Evolutionary conservation across 1,140 invertebrate genomes (phyloP).

Genomic region (Saxidomus purpurata): DNA sequence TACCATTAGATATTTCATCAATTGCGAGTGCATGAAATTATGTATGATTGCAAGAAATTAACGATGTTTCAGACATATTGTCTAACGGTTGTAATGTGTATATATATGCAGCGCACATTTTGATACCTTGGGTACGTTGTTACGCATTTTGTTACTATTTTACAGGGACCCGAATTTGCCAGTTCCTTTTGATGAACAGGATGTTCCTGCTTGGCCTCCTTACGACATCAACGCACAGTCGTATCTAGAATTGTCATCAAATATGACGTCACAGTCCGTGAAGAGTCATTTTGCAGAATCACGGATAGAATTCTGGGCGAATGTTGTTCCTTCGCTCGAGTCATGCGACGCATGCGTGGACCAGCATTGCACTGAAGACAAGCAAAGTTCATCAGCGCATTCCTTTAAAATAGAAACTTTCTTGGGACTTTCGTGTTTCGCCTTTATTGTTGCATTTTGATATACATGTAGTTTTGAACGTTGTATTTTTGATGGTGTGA

Average conservation of each 20-base stretch:
- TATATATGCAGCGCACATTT: too few relatives aligned
- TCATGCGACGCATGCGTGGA: neutral
- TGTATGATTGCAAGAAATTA: too few relatives aligned
- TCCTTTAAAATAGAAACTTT: neutral
- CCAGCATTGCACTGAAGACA: too few relatives aligned
- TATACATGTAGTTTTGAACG: too few relatives aligned
- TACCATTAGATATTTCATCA: too few relatives aligned
- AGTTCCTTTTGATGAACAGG: neutral
- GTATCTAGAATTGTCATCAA: neutral
- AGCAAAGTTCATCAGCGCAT: neutral
- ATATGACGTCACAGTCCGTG: slow-evolving; percentile 1
- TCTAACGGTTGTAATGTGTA: too few relatives aligned
- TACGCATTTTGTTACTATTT: neutral
- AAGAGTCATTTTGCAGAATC: slow-evolving; percentile 14
- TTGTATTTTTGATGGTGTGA: too few relatives aligned
- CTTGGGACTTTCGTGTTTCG: too few relatives aligned
- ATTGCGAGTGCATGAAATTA: too few relatives aligned
- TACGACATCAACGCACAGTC: neutral
- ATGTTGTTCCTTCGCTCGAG: neutral
- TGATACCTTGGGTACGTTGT: too few relatives aligned
- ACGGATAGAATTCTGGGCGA: neutral
- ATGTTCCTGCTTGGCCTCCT: neutral
- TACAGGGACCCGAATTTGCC: neutral
- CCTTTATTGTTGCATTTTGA: too few relatives aligned
- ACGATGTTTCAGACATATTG: too few relatives aligned